Evolutionary conservation across 2,113 vertebrate species (phyloP).

Genomic region (Tinamus guttatus): DNA sequence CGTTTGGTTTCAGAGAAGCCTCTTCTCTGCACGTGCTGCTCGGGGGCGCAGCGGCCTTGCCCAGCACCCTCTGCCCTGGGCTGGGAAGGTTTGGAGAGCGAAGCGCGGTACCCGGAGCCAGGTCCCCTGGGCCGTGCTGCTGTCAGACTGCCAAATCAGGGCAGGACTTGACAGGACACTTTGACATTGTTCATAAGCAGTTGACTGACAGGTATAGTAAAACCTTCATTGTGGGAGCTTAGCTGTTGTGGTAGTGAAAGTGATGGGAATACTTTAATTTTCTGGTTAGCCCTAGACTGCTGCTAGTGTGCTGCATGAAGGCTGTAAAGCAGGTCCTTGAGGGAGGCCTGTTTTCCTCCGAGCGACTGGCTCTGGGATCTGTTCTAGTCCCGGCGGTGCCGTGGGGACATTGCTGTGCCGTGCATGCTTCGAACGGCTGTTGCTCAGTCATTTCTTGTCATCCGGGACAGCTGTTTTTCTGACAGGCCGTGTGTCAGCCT

Average conservation of each 20-base stretch:
- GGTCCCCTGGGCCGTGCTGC: not conserved
- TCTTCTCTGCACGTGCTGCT: not conserved
- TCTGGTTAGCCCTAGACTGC: not conserved
- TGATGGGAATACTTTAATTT: not conserved
- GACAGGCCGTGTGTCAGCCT: not conserved
- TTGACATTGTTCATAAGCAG: not conserved
- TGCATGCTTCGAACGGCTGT: not conserved
- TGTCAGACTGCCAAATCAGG: not conserved
- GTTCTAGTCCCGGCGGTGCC: accelerated
- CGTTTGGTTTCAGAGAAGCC: not conserved
- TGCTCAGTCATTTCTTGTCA: not conserved
- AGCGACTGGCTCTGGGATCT: not conserved
- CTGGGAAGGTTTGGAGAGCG: not conserved
- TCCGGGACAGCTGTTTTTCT: not conserved
- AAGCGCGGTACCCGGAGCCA: accelerated
- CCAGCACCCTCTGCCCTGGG: accelerated
- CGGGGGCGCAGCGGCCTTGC: not conserved
- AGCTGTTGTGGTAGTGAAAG: not conserved
- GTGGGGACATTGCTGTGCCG: not conserved
- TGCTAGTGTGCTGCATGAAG: not conserved
- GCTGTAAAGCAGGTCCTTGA: not conserved
- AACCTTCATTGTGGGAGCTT: not conserved
- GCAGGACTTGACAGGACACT: not conserved
- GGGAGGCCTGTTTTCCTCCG: not conserved
- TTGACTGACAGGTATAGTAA: accelerated